Evolutionary conservation across 1,140 invertebrate species (phyloP), one percentile per base, ranked within the genome.

Genomic region (Rhopalosiphum padi): DNA sequence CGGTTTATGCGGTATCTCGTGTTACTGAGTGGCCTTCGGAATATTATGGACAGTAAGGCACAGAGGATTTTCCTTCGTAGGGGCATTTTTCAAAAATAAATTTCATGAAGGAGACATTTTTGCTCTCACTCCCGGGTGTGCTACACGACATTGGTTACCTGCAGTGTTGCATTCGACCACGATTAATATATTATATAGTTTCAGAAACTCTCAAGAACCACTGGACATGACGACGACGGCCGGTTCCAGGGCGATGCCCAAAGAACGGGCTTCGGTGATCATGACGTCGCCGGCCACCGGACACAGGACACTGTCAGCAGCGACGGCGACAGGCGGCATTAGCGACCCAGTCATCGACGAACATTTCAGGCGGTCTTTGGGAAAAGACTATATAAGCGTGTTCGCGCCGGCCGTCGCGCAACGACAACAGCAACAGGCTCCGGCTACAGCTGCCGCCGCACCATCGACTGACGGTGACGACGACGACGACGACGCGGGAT

Each of bases 341-440:
- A 95, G 97, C 95, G 98, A 99, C 95, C 98, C 98, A 23, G 98
- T 98, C 60, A 99, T 99, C 95, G 98, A 99, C 95, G 98, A 99
- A 95, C 98, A 99, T 95, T 99, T 99, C 95, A 96, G 98, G 92
- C 97, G 98, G 94, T 99, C 98, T 15, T 96, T 99, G 93, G 98
- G 98, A 83, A 97, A 98, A 94, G 97, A 98, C 94, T 99, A 99
- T 95, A 97, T 97, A 94, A 97, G 96, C 68, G 96, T 98, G 91
- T 98, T 94, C 90, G 89, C 94, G 23, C 60, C 91, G 48, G 37
- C 68, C 23, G 48, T 43, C 25, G 48, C 82, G 35, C 48, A 37
- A 53, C 91, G 82, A 25, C 35, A 85, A 86, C 82, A 15, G n/a
- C 77, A 55, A 21, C 89, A 43, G 53, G 25, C 25, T 1, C 35